phyloP scores from a whole-genome alignment of 2,888 invertebrate genomes.

The Drosophila siamana region DNA sequence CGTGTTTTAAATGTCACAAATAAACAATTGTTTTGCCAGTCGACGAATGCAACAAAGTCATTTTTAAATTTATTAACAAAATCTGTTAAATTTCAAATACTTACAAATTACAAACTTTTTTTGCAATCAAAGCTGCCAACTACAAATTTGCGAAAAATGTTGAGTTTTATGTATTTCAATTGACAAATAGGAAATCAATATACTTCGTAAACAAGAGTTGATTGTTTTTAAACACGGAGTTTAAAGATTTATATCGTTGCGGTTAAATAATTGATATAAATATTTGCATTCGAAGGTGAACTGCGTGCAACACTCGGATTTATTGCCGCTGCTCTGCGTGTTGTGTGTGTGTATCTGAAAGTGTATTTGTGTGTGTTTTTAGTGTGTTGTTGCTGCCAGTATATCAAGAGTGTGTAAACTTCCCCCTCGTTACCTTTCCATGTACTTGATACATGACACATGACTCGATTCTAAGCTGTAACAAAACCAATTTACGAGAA shows the following conservation, averaged over 20 bases:
- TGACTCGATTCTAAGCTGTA: constrained; percentile 39
- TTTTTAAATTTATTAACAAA: neutral
- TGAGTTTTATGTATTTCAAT: too few relatives aligned
- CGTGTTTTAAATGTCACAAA: neutral
- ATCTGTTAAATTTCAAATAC: too few relatives aligned
- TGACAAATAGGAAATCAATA: constrained; percentile 11
- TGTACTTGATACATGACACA: neutral
- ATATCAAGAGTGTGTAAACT: constrained; percentile 7
- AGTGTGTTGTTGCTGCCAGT: constrained; percentile 14
- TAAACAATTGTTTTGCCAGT: neutral
- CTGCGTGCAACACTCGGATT: constrained; percentile 1
- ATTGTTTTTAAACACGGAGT: constrained; percentile 6
- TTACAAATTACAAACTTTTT: too few relatives aligned
- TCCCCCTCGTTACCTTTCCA: neutral
- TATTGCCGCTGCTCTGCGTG: neutral
- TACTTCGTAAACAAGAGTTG: constrained; percentile 2
- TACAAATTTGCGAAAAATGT: too few relatives aligned
- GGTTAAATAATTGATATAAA: constrained; percentile 15
- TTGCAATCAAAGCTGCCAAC: too few relatives aligned
- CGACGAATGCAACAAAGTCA: neutral
- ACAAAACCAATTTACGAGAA: constrained; percentile 70
- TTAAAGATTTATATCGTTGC: constrained; percentile 11
- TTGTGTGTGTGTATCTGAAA: too few relatives aligned
- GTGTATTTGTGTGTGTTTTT: too few relatives aligned
- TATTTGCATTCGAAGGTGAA: constrained; percentile 20